Conservation (phyloP, 2,113 vertebrate genomes). For the Hiodon alosoides region DNA sequence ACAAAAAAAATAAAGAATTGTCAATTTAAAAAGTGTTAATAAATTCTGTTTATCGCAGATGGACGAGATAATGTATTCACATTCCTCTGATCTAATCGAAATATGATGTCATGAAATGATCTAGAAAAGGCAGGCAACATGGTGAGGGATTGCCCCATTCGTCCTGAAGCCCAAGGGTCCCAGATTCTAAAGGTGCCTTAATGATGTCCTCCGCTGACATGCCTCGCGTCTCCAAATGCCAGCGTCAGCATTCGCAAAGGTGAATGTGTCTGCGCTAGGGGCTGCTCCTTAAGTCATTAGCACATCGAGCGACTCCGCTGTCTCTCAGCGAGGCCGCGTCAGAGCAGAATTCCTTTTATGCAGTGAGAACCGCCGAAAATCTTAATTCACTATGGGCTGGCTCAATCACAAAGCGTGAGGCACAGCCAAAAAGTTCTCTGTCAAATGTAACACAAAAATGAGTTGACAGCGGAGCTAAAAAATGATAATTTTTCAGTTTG, state of each 20-base stretch:
- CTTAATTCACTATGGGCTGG: too few species aligned
- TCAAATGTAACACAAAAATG: too few species aligned
- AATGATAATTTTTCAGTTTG: too few species aligned
- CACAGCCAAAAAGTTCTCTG: too few species aligned
- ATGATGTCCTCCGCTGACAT: conserved; percentile 18
- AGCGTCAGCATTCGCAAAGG: conserved; percentile 19
- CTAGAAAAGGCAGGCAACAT: neutral
- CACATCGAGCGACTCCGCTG: conserved; percentile 5
- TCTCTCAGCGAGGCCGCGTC: conserved; percentile 11
- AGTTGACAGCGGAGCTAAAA: too few species aligned
- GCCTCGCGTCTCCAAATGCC: conserved; percentile 16
- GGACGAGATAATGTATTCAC: too few species aligned
- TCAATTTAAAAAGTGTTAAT: too few species aligned
- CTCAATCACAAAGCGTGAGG: too few species aligned
- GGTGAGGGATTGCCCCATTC: conserved; percentile 15
- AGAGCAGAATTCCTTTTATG: neutral
- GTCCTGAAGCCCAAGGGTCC: neutral
- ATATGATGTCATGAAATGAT: conserved; percentile 1
- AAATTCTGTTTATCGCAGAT: too few species aligned
- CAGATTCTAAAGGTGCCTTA: neutral
- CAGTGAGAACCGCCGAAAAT: too few species aligned
- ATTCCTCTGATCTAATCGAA: neutral
- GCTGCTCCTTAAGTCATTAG: conserved; percentile 6
- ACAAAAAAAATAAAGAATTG: too few species aligned
- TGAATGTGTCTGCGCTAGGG: conserved; percentile 17